Base-by-base conservation (phyloP, 2,888 invertebrate genomes). In the Harmothoe impar region DNA sequence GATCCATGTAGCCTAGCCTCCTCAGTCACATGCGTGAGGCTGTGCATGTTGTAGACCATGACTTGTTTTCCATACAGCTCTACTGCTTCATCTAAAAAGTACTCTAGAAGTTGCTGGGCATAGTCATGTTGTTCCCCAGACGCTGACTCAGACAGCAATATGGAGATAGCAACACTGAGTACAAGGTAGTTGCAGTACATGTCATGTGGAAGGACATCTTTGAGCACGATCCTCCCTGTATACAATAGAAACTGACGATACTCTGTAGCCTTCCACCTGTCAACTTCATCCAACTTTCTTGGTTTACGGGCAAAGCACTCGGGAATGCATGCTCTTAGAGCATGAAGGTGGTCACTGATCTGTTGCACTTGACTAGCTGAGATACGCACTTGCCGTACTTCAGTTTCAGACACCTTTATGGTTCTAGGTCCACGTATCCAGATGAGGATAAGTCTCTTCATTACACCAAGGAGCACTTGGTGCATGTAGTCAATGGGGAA, bases 401-500 rank as follows among this genome's bases (percentile, higher is more conserved):
- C n/a, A n/a, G n/a, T n/a, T n/a, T n/a, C n/a, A n/a, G n/a, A n/a
- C n/a, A n/a, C n/a, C n/a, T n/a, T n/a, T n/a, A n/a, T n/a, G 15
- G 68, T 89, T 52, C 54, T 52, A 31, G 92, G 92, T 15, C 93
- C 94, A 91, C 91, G 92, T n/a, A 92, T 91, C 93, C 93, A 93
- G n/a, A 92, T 52, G 15, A 88, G 15, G 29, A 94, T 35, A 7
- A 93, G 33, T 31, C 92, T 90, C 90, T 91, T 93, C 62, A 92
- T 90, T 7, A 94, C 93, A 89, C 95, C 95, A 20, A 94, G 89
- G 85, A 94, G 94, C 5, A 94, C 93, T 12, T 94, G 92, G 90
- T 95, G 94, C 95, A 95, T 95, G 81, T 93, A 94, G 91, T 95
- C 94, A 15, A 94, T 89, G 15, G 91, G 78, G 54, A 91, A 91